phyloP scores from a whole-genome alignment of 2,888 invertebrate species.

The Trissolcus brochymenae region DNA sequence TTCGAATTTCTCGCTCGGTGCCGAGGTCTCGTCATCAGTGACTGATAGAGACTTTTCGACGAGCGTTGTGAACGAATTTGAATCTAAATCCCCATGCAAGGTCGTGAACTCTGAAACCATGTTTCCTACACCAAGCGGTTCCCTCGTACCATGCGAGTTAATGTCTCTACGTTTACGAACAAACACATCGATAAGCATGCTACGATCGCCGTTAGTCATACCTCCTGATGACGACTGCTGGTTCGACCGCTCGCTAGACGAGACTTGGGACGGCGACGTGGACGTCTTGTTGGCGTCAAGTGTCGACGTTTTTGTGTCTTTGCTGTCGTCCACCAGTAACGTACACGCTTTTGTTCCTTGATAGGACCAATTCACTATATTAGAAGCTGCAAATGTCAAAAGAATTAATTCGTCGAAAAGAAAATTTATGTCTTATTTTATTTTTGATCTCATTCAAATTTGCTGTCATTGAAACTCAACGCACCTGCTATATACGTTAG shows the following conservation, averaged over 20 bases:
- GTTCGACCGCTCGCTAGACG: slow-evolving; percentile 79
- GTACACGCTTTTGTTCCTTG: slow-evolving; percentile 89
- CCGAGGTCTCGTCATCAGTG: slow-evolving; percentile 33
- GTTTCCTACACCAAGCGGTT: slow-evolving; percentile 58
- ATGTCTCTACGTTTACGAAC: slow-evolving; percentile 83
- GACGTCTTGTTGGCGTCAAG: slow-evolving; percentile 85
- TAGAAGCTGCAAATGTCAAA: slow-evolving; percentile 81
- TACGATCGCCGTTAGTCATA: slow-evolving; percentile 67
- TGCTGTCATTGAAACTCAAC: slow-evolving; percentile 27
- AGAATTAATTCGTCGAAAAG: slow-evolving; percentile 31
- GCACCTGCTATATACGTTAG: slow-evolving; percentile 92
- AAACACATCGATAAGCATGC: slow-evolving; percentile 74
- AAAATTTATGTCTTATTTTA: not conserved
- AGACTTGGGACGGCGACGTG: slow-evolving; percentile 78
- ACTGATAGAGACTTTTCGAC: slow-evolving; percentile 25
- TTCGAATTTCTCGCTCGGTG: slow-evolving; percentile 12
- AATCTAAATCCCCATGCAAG: slow-evolving; percentile 63
- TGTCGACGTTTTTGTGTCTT: slow-evolving; percentile 83
- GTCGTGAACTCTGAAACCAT: slow-evolving; percentile 35
- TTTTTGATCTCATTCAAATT: slow-evolving; percentile 3
- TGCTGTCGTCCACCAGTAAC: slow-evolving; percentile 88
- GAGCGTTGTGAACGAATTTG: slow-evolving; percentile 62
- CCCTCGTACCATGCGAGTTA: slow-evolving; percentile 79
- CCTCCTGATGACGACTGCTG: slow-evolving; percentile 76
- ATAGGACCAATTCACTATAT: slow-evolving; percentile 90